Conservation (phyloP, 92 coral and sea anemone species). For the Porites divaricata region DNA sequence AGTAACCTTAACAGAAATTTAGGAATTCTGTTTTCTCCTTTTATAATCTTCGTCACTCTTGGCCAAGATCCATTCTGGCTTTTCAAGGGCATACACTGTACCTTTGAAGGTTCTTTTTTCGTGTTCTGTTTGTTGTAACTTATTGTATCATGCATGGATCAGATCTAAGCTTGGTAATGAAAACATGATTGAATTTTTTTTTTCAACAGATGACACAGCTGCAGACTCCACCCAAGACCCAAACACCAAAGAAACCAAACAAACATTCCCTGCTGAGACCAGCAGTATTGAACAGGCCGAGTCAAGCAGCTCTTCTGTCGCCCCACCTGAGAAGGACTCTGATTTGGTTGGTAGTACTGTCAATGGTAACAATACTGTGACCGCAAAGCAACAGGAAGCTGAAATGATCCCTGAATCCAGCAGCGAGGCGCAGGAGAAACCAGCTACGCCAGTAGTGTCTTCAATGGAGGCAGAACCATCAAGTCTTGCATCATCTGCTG, state of each 20-base stretch:
- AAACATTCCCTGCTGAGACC: conserved; percentile 7
- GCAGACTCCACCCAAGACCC: conserved; percentile 91
- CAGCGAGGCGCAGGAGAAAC: conserved; percentile 41
- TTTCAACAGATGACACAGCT: conserved; percentile 40
- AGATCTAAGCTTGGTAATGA: too few relatives aligned
- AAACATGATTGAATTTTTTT: background rate
- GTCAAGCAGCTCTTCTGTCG: conserved; percentile 18
- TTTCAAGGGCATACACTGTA: too few relatives aligned
- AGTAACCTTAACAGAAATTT: too few relatives aligned
- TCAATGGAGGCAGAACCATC: conserved; percentile 30
- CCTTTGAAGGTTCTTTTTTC: too few relatives aligned
- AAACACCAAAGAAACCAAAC: conserved; percentile 49
- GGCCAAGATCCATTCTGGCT: too few relatives aligned
- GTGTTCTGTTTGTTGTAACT: too few relatives aligned
- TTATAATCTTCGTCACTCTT: too few relatives aligned
- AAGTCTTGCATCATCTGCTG: conserved; percentile 18
- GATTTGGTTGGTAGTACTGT: conserved; percentile 86
- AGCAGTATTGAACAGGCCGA: conserved; percentile 25
- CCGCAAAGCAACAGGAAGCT: conserved; percentile 32
- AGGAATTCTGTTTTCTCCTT: too few relatives aligned
- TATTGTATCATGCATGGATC: too few relatives aligned
- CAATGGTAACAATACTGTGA: conserved; percentile 54
- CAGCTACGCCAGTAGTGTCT: background rate
- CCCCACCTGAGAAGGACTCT: conserved; percentile 26
- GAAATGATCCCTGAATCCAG: conserved; percentile 59